phyloP scores from a whole-genome alignment of 2,113 vertebrate genomes.

The Xiphophorus couchianus region DNA sequence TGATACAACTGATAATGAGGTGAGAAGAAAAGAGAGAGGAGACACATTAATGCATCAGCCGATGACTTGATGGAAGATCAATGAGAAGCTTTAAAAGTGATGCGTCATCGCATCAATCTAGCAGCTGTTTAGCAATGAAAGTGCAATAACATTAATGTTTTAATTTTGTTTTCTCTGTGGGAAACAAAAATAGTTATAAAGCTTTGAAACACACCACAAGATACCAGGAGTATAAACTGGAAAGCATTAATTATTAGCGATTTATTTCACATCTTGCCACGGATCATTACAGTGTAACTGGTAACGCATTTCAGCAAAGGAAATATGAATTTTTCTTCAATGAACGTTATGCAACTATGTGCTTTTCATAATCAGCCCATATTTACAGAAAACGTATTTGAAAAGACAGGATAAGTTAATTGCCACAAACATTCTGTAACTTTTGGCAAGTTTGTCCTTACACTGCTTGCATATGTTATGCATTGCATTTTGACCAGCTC shows the following conservation, averaged over 20 bases:
- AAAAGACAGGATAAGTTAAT: not conserved
- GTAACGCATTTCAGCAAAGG: not conserved
- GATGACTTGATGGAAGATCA: conserved; percentile 39
- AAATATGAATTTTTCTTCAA: not conserved
- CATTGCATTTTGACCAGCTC: not conserved
- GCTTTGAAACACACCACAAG: not conserved
- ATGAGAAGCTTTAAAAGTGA: conserved; percentile 27
- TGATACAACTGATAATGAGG: conserved; percentile 58
- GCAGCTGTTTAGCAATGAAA: conserved; percentile 9
- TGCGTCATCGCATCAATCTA: conserved; percentile 2
- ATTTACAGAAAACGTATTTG: not conserved
- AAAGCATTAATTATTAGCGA: not conserved
- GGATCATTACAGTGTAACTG: not conserved
- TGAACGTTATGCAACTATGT: not conserved
- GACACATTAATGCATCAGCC: conserved; percentile 39
- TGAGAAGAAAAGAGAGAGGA: conserved; percentile 22
- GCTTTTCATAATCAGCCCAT: not conserved
- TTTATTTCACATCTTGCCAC: not conserved
- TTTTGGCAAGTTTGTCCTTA: not conserved
- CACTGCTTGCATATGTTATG: not conserved
- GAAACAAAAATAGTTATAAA: not conserved
- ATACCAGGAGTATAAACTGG: not conserved
- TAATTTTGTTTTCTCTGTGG: not conserved
- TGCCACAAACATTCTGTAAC: not conserved
- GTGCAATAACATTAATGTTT: not conserved